Base-by-base conservation (phyloP, 2,888 invertebrate species). In the Hydroisotoma schaefferi region DNA sequence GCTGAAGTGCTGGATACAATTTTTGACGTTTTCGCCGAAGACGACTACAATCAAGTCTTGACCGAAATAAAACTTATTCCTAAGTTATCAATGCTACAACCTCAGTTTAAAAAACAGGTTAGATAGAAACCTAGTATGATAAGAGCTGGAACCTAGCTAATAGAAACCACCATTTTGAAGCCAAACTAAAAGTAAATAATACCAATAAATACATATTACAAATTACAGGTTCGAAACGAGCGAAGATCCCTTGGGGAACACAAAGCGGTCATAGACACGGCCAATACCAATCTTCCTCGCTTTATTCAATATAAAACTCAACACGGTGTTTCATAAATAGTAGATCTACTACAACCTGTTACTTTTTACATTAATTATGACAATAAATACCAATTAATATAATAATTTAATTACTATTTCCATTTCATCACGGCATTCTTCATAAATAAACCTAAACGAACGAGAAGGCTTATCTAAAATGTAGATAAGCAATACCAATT, bases 1-100 rank as follows among this genome's bases (percentile, higher is more conserved):
- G 87, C 88, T 0, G 89, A 89, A 78, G 83, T 86, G 2, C 75
- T 88, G 38, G 89, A 89, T 74, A 83, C 86, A 0, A 74, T 88
- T 26, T 86, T 88, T 77, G 89, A 89, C 74, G 81, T 89, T 69
- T 89, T 86, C 76, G 82, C 86, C 0, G 87, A 88, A 74, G 88
- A 89, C 74, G 85, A 87, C 73, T 84, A 86, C 57, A 85, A 88
- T 75, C 74, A 74, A 22, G 76, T 87, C 59, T 84, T 86, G 1
- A 78, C 78, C 61, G 84, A 85, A 74, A 80, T 87, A 18, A 80
- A 82, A 67, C 79, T 88, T 52, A 80, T 84, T 2, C 81, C 82
- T n/a, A 84, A 82, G 73, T 76, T 88, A 18, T 77, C 79, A 33
- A 74, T 77, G 15, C 71, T 88, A 25, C 78, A 81, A 29, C 85